Evolutionary conservation across 2,888 invertebrate species (phyloP).

Genomic region (Sepioteuthis lessoniana): DNA sequence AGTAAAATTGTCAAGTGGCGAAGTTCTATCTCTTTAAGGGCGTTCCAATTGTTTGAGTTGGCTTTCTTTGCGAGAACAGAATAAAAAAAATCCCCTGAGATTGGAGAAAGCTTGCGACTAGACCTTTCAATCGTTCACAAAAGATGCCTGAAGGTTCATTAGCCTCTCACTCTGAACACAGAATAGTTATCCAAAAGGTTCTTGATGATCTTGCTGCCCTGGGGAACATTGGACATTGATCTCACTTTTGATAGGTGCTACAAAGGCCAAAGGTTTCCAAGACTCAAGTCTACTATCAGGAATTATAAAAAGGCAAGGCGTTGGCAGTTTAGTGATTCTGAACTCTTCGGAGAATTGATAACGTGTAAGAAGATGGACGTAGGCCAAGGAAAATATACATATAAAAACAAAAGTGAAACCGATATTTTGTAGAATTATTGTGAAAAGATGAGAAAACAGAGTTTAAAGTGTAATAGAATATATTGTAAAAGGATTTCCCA

Average conservation of each 20-base stretch:
- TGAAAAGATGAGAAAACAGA: background rate
- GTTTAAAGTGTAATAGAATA: too few species aligned
- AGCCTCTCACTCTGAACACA: background rate
- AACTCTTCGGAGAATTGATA: background rate
- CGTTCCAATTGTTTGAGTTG: background rate
- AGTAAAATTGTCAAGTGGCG: too few species aligned
- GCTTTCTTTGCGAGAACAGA: background rate
- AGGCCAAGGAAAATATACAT: background rate
- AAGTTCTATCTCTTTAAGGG: too few species aligned
- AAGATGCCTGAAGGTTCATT: background rate
- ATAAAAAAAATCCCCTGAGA: background rate
- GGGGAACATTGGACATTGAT: background rate
- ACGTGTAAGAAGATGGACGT: background rate
- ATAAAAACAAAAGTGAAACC: background rate
- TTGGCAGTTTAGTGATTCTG: background rate
- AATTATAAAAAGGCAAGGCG: background rate
- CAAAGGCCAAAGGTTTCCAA: background rate
- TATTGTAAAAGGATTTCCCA: too few species aligned
- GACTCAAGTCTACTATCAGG: background rate
- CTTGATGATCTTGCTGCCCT: background rate
- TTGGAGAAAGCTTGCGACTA: background rate
- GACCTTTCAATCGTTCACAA: background rate
- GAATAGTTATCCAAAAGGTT: background rate
- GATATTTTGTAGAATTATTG: background rate
- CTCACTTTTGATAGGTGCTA: background rate